Conservation (phyloP, 2,888 invertebrate genomes). For the Cenopis cana region DNA sequence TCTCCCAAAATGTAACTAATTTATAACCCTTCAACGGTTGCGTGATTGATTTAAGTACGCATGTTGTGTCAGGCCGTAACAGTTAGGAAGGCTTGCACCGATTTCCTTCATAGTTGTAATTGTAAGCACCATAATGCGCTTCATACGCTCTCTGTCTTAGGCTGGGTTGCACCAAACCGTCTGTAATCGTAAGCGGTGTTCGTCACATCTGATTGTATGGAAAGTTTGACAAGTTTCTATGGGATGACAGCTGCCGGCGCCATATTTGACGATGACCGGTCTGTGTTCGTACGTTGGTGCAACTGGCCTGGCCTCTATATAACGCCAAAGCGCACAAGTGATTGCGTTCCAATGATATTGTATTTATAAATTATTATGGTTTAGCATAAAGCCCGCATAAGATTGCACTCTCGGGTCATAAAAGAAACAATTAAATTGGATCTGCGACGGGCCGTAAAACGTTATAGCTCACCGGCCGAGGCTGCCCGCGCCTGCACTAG, state of each 20-base stretch:
- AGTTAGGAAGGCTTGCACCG: neutral
- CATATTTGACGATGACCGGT: too few relatives aligned
- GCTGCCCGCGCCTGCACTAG: conserved; percentile 88
- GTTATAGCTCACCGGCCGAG: conserved; percentile 62
- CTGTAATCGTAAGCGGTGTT: too few relatives aligned
- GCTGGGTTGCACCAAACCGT: too few relatives aligned
- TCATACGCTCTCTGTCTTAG: too few relatives aligned
- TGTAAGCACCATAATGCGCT: too few relatives aligned
- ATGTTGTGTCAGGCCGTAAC: neutral
- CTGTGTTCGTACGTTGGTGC: too few relatives aligned
- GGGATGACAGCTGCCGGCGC: too few relatives aligned
- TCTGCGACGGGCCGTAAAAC: neutral
- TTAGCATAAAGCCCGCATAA: conserved; percentile 11
- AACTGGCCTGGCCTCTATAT: neutral
- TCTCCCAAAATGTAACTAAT: conserved; percentile 18
- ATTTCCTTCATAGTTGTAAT: too few relatives aligned
- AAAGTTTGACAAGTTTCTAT: too few relatives aligned
- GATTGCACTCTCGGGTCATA: neutral
- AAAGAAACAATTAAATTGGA: neutral
- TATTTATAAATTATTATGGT: conserved; percentile 3
- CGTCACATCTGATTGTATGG: too few relatives aligned
- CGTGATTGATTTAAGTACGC: conserved; percentile 4
- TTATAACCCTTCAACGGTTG: conserved; percentile 17
- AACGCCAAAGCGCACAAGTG: too few relatives aligned
- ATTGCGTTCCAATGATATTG: too few relatives aligned